Evolutionary conservation across 2,888 invertebrate species (phyloP), one percentile per base, ranked within the genome.

Genomic region (Hirtodrosophila cameraria): DNA sequence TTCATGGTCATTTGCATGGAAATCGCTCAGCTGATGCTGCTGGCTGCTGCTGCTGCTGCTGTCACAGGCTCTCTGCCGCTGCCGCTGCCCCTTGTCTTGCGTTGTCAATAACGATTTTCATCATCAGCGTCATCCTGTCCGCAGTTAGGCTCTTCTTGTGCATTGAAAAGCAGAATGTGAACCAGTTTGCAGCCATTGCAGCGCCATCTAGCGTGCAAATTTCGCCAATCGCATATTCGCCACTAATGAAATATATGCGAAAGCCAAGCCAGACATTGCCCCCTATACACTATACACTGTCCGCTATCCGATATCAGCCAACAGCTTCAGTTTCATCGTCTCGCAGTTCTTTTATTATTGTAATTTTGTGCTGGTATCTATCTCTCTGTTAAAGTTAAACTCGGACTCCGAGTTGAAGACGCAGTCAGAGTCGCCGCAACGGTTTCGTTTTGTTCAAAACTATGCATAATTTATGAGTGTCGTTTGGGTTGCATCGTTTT

Each of bases 1-100:
- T 88, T 88, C 88, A 88, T 88, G 88, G 88, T 80, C 88, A 88
- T 88, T 87, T 88, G 88, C 88, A 87, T 88, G 87, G 68, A 86
- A 86, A 86, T 88, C 82, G 85, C 69, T 57, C 67, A 72, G 70
- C 70, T 71, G 70, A 63, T 39, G 69, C 25, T 31, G 39, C 28
- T 12, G 53, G 2, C 18, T 18, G 18, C 18, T 18, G 18, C 18
- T 2, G 1, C 18, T 2, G 18, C 18, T 18, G 61, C 27, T 35
- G 42, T 43, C 36, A 46, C 55, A 43, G 25, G 23, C 36, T 50
- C 54, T 50, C 54, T 62, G 60, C 66, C 38, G 28, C 28, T 62
- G 31, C 23, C 58, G 33, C 25, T 49, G 6, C 5, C 8, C 23
- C 23, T 23, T 23, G 49, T 67, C 87, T 87, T 81, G 86, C 87